Percentiles rank a stretch among this genome's conserved stretches.
Evolutionary conservation across 2,113 vertebrate genomes (phyloP).

Genomic region (Hyperoodon ampullatus): DNA sequence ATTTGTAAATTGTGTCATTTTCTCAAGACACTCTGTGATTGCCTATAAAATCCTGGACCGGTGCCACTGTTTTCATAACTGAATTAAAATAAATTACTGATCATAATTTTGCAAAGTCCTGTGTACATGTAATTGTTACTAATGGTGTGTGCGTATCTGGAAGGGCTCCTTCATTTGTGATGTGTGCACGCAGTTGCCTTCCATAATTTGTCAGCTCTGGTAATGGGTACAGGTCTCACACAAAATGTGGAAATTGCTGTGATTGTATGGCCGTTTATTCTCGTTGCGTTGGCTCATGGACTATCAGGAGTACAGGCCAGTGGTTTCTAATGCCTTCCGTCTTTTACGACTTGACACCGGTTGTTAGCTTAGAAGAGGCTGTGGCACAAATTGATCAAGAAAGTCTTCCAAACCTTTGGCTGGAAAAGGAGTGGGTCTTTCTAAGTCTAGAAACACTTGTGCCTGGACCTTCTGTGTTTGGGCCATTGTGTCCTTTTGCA

Average conservation of each 20-base stretch:
- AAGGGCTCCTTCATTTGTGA: not conserved
- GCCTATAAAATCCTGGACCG: constrained; percentile 51
- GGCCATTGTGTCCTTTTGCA: constrained; percentile 21
- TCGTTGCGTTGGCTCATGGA: not conserved
- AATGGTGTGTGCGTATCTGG: not conserved
- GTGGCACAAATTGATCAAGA: constrained; percentile 5
- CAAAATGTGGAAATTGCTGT: not conserved
- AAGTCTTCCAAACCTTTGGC: not conserved
- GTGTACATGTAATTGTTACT: constrained; percentile 48
- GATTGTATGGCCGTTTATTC: not conserved
- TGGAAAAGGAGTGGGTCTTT: not conserved
- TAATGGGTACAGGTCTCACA: constrained; percentile 1
- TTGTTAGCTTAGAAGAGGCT: constrained; percentile 31
- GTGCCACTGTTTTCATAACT: constrained; percentile 57
- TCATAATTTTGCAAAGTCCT: constrained; percentile 55
- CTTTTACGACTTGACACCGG: not conserved
- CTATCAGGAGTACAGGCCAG: not conserved
- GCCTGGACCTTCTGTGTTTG: not conserved
- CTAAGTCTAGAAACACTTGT: constrained; percentile 29
- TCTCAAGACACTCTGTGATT: constrained; percentile 43
- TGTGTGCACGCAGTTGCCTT: not conserved
- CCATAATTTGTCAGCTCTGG: not conserved
- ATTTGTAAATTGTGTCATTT: constrained; percentile 56
- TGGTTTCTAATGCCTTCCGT: not conserved
- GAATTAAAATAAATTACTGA: constrained; percentile 64